Evolutionary conservation across 2,113 vertebrate genomes (phyloP).

Genomic region (Spea bombifrons): DNA sequence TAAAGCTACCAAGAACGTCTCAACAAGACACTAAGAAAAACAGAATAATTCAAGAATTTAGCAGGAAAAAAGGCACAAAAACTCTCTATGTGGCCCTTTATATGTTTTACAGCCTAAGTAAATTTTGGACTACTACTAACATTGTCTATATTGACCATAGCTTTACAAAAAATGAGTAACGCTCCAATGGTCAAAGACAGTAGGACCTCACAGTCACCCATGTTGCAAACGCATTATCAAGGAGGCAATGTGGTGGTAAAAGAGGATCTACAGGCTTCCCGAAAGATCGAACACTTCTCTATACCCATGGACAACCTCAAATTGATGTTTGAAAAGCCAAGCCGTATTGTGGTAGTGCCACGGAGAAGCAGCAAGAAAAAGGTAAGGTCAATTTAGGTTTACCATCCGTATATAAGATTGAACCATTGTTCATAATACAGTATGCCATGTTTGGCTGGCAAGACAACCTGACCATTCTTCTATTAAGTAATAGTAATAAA

Average conservation of each 20-base stretch:
- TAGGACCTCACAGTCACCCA: constrained; percentile 6
- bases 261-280: constrained; percentile 53
- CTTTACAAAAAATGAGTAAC: constrained; percentile 10
- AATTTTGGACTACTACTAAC: too few relatives aligned
- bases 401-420: too few relatives aligned
- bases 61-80: neutral
- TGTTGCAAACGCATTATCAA: neutral
- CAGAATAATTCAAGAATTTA: neutral
- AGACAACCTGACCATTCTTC: too few relatives aligned
- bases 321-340: constrained; percentile 65
- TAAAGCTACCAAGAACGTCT: constrained; percentile 22
- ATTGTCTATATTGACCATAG: too few relatives aligned
- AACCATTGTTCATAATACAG: too few relatives aligned
- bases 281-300: constrained; percentile 56
- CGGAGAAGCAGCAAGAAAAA: constrained; percentile 25
- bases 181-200: neutral
- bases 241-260: constrained; percentile 40
- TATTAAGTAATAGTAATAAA: too few relatives aligned
- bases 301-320: constrained; percentile 67
- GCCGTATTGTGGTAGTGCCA: constrained; percentile 41
- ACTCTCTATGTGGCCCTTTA: too few relatives aligned
- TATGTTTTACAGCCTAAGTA: too few relatives aligned
- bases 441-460: too few relatives aligned
- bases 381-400: neutral
- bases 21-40: too few relatives aligned